Conservation (phyloP, 92 coral and sea anemone species). For the Metridium senile region DNA sequence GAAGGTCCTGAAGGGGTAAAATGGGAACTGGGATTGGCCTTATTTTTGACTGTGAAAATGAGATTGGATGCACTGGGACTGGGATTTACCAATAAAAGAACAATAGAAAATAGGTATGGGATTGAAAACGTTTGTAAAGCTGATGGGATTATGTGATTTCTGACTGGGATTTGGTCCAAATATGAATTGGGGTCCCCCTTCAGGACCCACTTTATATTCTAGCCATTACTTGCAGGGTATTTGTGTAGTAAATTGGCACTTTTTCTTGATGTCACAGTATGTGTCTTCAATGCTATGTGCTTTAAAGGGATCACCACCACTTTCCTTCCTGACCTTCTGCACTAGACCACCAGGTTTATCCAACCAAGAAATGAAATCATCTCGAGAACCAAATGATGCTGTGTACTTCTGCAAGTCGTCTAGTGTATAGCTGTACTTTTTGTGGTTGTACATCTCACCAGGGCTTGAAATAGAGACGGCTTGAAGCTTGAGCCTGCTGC, state of each 20-base stretch:
- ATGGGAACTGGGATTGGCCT: no score
- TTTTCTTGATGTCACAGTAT: conserved; percentile 63
- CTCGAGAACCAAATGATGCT: conserved; percentile 58
- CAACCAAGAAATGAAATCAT: conserved; percentile 74
- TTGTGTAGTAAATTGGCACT: conserved; percentile 40
- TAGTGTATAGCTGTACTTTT: conserved; percentile 51
- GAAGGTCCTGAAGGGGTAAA: no score
- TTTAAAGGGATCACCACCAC: not conserved
- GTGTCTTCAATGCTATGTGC: conserved; percentile 63
- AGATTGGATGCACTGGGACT: no score
- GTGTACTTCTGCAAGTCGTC: conserved; percentile 62
- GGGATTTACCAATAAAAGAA: no score
- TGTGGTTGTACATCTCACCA: conserved; percentile 62
- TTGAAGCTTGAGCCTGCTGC: conserved; percentile 52
- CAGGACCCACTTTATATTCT: no score
- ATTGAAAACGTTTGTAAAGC: no score
- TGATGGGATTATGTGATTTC: no score
- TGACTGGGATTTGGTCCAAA: no score
- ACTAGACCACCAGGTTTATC: conserved; percentile 72
- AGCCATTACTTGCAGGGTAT: no score
- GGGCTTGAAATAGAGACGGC: conserved; percentile 65
- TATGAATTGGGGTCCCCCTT: no score
- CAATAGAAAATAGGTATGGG: no score
- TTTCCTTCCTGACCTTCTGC: conserved; percentile 59
- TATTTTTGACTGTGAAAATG: no score